Conservation (phyloP, 2,888 invertebrate species). For the Amphimallon solstitiale region DNA sequence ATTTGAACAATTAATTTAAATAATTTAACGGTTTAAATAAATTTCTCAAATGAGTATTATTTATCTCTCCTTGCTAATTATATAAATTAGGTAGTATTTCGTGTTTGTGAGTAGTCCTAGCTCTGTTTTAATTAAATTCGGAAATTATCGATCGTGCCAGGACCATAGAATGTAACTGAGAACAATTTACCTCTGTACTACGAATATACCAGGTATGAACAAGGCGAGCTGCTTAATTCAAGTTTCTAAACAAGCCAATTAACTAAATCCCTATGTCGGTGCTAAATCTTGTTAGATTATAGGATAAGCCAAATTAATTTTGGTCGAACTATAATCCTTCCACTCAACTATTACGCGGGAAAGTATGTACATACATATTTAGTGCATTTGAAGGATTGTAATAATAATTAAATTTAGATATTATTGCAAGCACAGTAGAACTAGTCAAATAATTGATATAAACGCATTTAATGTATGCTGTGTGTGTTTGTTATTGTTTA, state of each 20-base stretch:
- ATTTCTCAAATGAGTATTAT: too few species aligned
- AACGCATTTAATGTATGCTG: too few species aligned
- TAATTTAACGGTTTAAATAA: too few species aligned
- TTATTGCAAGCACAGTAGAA: too few species aligned
- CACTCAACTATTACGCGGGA: constrained; percentile 1
- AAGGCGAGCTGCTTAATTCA: background rate
- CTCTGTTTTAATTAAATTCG: constrained; percentile 2
- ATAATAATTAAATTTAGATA: too few species aligned
- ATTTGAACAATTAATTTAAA: background rate
- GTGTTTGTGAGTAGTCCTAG: background rate
- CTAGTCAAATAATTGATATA: too few species aligned
- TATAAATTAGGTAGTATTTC: background rate
- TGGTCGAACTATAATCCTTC: background rate
- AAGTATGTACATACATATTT: background rate
- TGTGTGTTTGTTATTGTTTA: too few species aligned
- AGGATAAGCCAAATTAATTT: constrained; percentile 14
- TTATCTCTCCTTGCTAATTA: too few species aligned
- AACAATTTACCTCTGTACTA: background rate
- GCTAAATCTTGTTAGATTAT: constrained; percentile 8
- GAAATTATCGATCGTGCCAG: background rate
- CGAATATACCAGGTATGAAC: constrained; percentile 10
- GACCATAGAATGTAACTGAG: background rate
- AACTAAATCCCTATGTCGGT: constrained; percentile 17
- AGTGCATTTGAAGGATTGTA: too few species aligned
- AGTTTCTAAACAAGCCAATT: constrained; percentile 21